Evolutionary conservation across 1,140 invertebrate genomes (phyloP), one percentile per base, ranked within the genome.

Genomic region (Belonocnema kinseyi): DNA sequence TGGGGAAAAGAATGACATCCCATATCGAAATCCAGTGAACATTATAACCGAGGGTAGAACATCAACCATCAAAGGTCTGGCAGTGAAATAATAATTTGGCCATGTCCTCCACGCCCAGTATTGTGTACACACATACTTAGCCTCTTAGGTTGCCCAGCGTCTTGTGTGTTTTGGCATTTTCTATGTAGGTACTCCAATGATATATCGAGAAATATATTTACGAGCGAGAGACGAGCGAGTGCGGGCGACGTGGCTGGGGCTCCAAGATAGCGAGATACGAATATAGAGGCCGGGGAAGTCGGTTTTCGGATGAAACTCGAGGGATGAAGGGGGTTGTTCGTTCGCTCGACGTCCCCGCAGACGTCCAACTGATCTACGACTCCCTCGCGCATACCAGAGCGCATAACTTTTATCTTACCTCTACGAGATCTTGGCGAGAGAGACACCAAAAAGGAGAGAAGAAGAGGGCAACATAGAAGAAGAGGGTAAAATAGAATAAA

Each of bases 401-500:
- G 87, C 89, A 90, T 90, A 91, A 91, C 89, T 91, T 89, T 90
- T 88, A 88, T 90, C 90, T 91, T 90, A 90, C 87, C 89, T 90
- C 86, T 85, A 84, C 74, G 84, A 85, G 86, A 87, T 87, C 83
- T 80, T 76, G 19, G 2, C 73, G 51, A 66, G 61, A 66, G 26
- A 66, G 26, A 66, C 61, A 66, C 14, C 58, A 61, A 33, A 21
- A 58, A 70, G 19, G 66, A 50, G 81, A 74, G 56, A 52, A 52
- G 19, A 8, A n/a, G 6, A 46, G 40, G 40, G 40, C 11, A 46
- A 46, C 10, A 46, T 46, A 77, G 76, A 70, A 52, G 50, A 40
- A 33, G 53, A 50, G n/a, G n/a, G n/a, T n/a, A n/a, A n/a, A n/a
- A n/a, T n/a, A n/a, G n/a, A n/a, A n/a, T n/a, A n/a, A n/a, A n/a